Conservation (phyloP, 2,888 invertebrate genomes). For the Macrosiphum euphorbiae region DNA sequence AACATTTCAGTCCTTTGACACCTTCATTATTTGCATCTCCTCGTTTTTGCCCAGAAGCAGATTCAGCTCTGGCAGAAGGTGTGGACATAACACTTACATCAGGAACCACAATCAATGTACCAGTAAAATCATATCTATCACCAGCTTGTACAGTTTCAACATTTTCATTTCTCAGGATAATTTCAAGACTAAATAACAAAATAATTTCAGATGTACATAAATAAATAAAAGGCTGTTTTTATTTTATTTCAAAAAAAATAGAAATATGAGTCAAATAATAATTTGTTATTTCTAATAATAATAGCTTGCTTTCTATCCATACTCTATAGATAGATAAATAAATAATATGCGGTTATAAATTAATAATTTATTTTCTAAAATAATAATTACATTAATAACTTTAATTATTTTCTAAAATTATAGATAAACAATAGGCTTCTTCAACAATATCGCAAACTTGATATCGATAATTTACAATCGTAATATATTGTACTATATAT, state of each 20-base stretch:
- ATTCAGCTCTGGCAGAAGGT: slow-evolving; percentile 90
- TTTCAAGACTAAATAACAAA: slow-evolving; percentile 78
- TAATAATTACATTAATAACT: no score
- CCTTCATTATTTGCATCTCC: slow-evolving; percentile 86
- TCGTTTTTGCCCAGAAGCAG: slow-evolving; percentile 80
- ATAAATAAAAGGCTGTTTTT: not conserved
- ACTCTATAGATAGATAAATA: not conserved
- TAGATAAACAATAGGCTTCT: not conserved
- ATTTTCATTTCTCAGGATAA: slow-evolving; percentile 93
- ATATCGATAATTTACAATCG: no score
- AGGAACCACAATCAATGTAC: slow-evolving; percentile 96
- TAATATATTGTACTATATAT: no score
- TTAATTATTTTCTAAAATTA: not conserved
- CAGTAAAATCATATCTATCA: slow-evolving; percentile 90
- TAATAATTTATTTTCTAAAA: not conserved
- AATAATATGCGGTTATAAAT: not conserved
- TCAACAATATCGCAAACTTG: no score
- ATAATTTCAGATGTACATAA: slow-evolving; percentile 7
- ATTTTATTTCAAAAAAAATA: not conserved
- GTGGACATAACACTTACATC: slow-evolving; percentile 90
- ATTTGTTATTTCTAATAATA: not conserved
- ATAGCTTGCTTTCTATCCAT: not conserved
- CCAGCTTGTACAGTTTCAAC: slow-evolving; percentile 96
- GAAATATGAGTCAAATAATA: not conserved
- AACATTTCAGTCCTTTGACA: slow-evolving; percentile 85